Evolutionary conservation across 1,140 invertebrate genomes (phyloP).

Genomic region (Globodera rostochiensis): DNA sequence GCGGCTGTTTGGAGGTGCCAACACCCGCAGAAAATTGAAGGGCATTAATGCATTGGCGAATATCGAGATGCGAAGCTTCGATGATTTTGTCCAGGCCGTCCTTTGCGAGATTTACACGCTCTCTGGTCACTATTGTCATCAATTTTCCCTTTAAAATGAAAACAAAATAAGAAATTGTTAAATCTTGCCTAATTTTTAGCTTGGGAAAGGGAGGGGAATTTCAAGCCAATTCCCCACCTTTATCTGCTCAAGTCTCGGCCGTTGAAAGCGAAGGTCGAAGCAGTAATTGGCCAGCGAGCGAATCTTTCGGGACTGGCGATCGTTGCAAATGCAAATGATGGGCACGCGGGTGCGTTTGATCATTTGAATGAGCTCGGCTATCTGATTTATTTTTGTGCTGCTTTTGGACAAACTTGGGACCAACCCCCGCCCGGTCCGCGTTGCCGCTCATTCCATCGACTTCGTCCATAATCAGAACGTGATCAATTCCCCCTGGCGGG

Average conservation of each 20-base stretch:
- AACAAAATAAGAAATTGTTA: slow-evolving; percentile 1
- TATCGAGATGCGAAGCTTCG: slow-evolving; percentile 83
- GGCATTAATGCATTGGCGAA: slow-evolving; percentile 84
- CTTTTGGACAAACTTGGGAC: slow-evolving; percentile 63
- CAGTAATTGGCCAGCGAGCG: slow-evolving; percentile 89
- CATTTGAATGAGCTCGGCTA: slow-evolving; percentile 81
- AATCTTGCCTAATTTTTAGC: no score
- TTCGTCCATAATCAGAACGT: slow-evolving; percentile 97
- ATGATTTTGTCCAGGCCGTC: slow-evolving; percentile 83
- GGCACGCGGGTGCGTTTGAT: slow-evolving; percentile 89
- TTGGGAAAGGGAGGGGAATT: no score
- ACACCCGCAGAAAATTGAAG: slow-evolving; percentile 56
- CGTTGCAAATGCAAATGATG: slow-evolving; percentile 98
- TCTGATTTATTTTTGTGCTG: slow-evolving; percentile 38
- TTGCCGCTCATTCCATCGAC: slow-evolving; percentile 99
- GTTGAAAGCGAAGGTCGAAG: slow-evolving; percentile 84
- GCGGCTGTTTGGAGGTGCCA: slow-evolving; percentile 14
- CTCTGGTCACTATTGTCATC: slow-evolving; percentile 87
- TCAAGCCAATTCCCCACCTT: slow-evolving; percentile 70
- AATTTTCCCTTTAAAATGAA: slow-evolving; percentile 73
- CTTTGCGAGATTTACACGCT: slow-evolving; percentile 79
- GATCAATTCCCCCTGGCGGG: slow-evolving; percentile 67
- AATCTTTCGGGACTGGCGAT: slow-evolving; percentile 90
- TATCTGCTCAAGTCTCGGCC: slow-evolving; percentile 85
- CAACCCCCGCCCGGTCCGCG: slow-evolving; percentile 93